Conservation (phyloP, 2,113 vertebrate species). For the Prinia subflava region DNA sequence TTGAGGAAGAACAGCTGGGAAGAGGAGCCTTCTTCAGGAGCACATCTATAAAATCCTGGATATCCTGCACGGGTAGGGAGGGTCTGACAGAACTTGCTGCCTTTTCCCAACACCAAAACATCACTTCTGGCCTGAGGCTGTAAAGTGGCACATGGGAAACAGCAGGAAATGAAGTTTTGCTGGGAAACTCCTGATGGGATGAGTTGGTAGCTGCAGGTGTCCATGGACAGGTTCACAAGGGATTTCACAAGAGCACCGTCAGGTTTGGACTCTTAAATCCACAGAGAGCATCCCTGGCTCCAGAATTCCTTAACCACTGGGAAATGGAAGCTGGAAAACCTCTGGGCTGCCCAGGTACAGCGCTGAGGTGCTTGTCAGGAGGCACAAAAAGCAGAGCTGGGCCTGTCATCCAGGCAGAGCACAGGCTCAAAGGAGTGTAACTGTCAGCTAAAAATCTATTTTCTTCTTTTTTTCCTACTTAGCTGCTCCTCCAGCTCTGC, state of each 20-base stretch:
- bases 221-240: accelerated
- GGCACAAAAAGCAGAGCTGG: not conserved
- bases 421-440: not conserved
- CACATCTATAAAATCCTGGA: not conserved
- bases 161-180: not conserved
- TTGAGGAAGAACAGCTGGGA: not conserved
- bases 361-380: not conserved
- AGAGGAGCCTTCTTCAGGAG: too few relatives aligned
- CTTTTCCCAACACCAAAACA: not conserved
- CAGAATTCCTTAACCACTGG: not conserved
- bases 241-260: not conserved
- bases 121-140: not conserved
- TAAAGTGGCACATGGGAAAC: accelerated
- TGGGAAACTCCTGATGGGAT: not conserved
- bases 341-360: not conserved
- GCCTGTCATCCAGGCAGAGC: not conserved
- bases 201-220: not conserved
- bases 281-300: not conserved
- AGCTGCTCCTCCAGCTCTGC: not conserved
- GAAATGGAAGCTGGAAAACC: not conserved
- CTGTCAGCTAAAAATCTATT: accelerated
- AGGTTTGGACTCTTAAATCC: not conserved
- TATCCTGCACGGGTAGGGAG: not conserved
- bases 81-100: accelerated
- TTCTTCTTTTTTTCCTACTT: not conserved